phyloP scores from a whole-genome alignment of 2,888 invertebrate species.

The Papilio gigon region DNA sequence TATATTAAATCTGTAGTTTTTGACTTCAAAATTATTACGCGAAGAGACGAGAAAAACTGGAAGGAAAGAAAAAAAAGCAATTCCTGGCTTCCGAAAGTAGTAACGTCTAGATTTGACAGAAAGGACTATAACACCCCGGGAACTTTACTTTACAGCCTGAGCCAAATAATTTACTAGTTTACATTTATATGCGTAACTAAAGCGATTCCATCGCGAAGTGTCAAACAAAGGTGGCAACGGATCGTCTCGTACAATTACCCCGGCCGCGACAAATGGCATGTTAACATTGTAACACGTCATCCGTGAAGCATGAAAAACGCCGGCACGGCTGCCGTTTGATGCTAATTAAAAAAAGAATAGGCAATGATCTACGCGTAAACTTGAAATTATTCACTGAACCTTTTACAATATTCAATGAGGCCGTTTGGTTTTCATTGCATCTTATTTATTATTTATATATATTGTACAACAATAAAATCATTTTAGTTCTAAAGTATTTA shows the following conservation, averaged over 20 bases:
- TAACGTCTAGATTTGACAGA: no score
- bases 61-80: no score
- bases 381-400: conserved; percentile 38
- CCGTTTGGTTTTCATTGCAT: not conserved
- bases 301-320: conserved; percentile 49
- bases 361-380: conserved; percentile 36
- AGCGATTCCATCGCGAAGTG: conserved; percentile 40
- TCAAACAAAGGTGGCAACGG: conserved; percentile 44
- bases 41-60: not conserved
- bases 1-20: not conserved
- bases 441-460: not conserved
- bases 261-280: conserved; percentile 45
- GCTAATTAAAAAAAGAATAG: conserved; percentile 39
- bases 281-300: conserved; percentile 44
- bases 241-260: conserved; percentile 48
- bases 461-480: no score
- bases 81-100: no score
- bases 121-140: not conserved
- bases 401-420: conserved; percentile 1
- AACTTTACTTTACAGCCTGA: not conserved
- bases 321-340: conserved; percentile 46
- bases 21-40: not conserved
- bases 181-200: conserved; percentile 19
- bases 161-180: not conserved
- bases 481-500: no score